Evolutionary conservation across 2,113 vertebrate genomes (phyloP).

Genomic region (Aviceda subcristata): DNA sequence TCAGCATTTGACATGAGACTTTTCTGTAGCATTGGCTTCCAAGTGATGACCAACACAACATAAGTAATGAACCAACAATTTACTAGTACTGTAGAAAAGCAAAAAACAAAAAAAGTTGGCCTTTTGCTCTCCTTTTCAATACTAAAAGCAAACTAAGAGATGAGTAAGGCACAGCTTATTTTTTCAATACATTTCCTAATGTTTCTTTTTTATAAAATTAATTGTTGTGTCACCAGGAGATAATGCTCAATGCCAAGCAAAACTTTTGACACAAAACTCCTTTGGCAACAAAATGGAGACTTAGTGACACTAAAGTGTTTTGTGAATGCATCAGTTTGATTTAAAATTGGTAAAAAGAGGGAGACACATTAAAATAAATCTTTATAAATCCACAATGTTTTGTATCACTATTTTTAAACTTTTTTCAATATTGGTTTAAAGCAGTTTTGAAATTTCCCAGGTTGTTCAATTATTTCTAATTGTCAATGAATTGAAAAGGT

Average conservation of each 20-base stretch:
- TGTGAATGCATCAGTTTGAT: neutral
- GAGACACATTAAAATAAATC: neutral
- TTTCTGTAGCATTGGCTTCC: neutral
- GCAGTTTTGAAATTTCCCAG: neutral
- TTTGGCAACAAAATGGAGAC: neutral
- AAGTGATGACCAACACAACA: accelerated
- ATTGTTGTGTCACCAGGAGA: neutral
- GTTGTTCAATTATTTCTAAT: neutral
- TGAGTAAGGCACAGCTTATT: neutral
- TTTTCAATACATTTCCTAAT: neutral
- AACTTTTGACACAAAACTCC: neutral
- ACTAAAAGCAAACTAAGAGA: neutral
- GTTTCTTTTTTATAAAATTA: neutral
- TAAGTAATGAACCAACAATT: neutral
- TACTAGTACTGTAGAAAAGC: neutral
- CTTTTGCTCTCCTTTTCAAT: neutral
- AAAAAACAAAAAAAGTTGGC: accelerated
- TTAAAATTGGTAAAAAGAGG: neutral
- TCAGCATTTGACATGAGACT: neutral
- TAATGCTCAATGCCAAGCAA: neutral
- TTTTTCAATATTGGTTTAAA: neutral
- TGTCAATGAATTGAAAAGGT: neutral
- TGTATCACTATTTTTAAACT: neutral
- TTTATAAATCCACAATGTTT: accelerated
- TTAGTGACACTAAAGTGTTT: neutral